phyloP scores from a whole-genome alignment of 1,140 invertebrate species.

The Nasonia giraulti region DNA sequence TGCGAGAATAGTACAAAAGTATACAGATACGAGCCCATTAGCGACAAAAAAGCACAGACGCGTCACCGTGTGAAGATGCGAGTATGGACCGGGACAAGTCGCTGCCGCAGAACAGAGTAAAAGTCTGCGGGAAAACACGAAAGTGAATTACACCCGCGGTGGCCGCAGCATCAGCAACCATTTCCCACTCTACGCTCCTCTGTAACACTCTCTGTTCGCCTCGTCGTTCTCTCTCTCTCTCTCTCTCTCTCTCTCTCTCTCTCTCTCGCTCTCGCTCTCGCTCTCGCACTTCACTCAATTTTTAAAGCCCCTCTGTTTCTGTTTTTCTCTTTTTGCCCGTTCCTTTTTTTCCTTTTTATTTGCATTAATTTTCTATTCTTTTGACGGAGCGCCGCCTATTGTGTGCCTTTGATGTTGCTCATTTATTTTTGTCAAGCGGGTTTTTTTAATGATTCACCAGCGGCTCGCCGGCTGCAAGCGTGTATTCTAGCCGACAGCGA shows the following conservation, averaged over 20 bases:
- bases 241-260: background rate
- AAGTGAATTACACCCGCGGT: slow-evolving; percentile 19
- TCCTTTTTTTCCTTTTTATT: background rate
- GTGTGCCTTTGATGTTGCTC: background rate
- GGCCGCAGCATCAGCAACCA: background rate
- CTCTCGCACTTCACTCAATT: background rate
- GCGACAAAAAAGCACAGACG: background rate
- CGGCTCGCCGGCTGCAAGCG: too few species aligned
- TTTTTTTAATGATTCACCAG: background rate
- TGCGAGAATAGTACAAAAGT: too few species aligned
- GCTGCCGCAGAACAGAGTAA: background rate
- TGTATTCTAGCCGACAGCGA: background rate
- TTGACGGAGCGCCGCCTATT: background rate
- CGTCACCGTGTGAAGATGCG: background rate
- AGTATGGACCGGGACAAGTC: background rate
- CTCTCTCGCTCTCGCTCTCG: background rate
- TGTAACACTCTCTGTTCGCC: background rate
- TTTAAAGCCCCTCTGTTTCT: background rate
- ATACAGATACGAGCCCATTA: too few species aligned
- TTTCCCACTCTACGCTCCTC: background rate
- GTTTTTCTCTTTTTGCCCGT: background rate
- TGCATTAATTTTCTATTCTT: slow-evolving; percentile 2
- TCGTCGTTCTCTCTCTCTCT: background rate
- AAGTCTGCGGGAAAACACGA: slow-evolving; percentile 9
- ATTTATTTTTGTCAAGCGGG: slow-evolving; percentile 12